Percentiles rank a stretch among this genome's conserved stretches.
These are phyloP conservation scores for Galerucella nymphaeae DNA, from an alignment of 2,888 invertebrate species.

Conservation along the genomic window DNA sequence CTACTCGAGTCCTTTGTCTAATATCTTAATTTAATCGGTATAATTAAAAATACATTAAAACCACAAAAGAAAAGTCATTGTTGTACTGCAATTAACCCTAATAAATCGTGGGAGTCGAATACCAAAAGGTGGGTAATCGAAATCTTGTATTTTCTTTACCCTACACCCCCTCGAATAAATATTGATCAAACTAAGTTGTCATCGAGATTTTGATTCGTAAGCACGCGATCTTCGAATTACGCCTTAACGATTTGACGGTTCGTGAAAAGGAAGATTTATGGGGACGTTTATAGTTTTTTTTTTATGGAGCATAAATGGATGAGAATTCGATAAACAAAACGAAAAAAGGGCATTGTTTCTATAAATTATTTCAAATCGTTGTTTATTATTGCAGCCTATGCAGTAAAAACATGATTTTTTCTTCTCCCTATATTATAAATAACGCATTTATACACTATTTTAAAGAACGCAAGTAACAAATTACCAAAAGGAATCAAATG, in stretches of 20 bases:
- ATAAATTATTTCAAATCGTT: constrained; percentile 20
- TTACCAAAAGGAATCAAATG: too few relatives aligned
- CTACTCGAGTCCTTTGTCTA: too few relatives aligned
- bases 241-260: constrained; percentile 40
- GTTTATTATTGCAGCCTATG: too few relatives aligned
- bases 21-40: not conserved
- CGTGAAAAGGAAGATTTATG: constrained; percentile 43
- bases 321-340: constrained; percentile 34
- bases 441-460: too few relatives aligned
- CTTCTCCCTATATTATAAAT: too few relatives aligned
- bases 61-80: constrained; percentile 11
- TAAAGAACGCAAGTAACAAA: too few relatives aligned
- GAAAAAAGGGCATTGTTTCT: constrained; percentile 19
- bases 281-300: constrained; percentile 34
- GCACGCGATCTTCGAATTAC: constrained; percentile 48
- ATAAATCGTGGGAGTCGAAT: constrained; percentile 20
- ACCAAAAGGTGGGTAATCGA: constrained; percentile 23
- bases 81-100: not conserved
- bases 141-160: constrained; percentile 40
- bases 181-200: constrained; percentile 53
- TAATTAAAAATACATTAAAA: constrained; percentile 5
- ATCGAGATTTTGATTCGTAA: constrained; percentile 47
- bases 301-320: constrained; percentile 39
- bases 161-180: constrained; percentile 32
- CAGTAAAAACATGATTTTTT: too few relatives aligned